Percentiles rank a stretch among this genome's conserved stretches.
Conservation (phyloP, 2,113 vertebrate genomes). For the Erinaceus europaeus region DNA sequence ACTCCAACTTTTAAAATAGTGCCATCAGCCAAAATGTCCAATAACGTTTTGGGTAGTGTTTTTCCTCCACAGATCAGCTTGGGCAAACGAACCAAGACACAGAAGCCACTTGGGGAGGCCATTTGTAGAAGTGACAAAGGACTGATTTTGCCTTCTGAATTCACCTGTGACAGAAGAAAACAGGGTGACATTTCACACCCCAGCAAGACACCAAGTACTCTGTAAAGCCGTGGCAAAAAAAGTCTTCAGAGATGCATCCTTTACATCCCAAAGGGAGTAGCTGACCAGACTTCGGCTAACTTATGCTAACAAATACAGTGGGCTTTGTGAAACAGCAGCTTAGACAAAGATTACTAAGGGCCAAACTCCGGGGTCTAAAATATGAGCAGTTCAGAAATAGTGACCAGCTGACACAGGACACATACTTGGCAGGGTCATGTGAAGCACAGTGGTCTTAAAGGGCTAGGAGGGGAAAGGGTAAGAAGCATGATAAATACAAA, state of each 20-base stretch:
- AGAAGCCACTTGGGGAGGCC: slow-evolving; percentile 90
- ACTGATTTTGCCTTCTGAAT: slow-evolving; percentile 85
- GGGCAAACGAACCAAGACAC: slow-evolving; percentile 89
- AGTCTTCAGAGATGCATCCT: background rate
- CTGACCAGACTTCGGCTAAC: background rate
- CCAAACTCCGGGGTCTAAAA: background rate
- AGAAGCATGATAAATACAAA: background rate
- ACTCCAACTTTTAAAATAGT: slow-evolving; percentile 93
- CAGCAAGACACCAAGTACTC: background rate
- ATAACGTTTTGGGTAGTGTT: slow-evolving; percentile 85
- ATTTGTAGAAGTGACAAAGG: slow-evolving; percentile 93
- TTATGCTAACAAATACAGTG: background rate
- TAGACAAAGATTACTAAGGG: background rate
- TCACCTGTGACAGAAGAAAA: slow-evolving; percentile 85
- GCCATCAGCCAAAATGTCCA: slow-evolving; percentile 87
- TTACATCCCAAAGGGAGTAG: background rate
- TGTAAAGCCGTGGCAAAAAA: background rate
- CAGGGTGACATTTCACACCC: background rate
- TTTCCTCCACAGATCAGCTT: slow-evolving; percentile 79
- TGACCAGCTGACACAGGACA: background rate
- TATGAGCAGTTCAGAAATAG: background rate
- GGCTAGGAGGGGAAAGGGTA: background rate
- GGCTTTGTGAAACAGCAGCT: background rate
- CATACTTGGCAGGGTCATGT: background rate
- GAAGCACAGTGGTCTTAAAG: background rate